phyloP scores from a whole-genome alignment of 37 sponge, comb jelly and placozoan genomes.

The Crambe crambe region DNA sequence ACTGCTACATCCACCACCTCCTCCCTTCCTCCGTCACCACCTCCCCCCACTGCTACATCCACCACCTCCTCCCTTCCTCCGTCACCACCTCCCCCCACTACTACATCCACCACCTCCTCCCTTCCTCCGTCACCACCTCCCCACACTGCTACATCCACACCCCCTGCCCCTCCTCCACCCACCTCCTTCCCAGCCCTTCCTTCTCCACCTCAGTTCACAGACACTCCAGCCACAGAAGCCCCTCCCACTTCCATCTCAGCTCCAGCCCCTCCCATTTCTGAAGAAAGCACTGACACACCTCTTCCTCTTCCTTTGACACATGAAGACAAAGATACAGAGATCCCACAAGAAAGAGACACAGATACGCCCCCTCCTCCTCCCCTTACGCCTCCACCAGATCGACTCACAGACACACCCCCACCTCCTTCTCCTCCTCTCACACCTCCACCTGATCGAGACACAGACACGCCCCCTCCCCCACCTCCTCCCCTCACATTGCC shows the following conservation, averaged over 20 bases:
- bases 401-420: no score
- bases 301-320: neutral
- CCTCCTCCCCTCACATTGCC: slow-evolving; percentile 2
- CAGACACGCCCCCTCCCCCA: no score
- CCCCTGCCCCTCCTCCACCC: neutral
- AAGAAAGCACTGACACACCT: neutral
- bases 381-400: slow-evolving; percentile 1
- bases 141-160: neutral
- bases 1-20: neutral
- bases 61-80: neutral
- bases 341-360: no score
- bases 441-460: no score
- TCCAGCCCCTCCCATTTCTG: neutral
- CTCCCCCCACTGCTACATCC: neutral
- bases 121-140: neutral
- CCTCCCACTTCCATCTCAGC: neutral
- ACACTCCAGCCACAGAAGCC: no score
- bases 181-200: neutral
- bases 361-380: neutral
- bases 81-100: neutral
- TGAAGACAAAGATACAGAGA: no score
- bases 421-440: neutral
- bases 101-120: neutral
- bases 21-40: slow-evolving; percentile 1
- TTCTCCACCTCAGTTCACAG: slow-evolving; percentile 4